A percentile compares a stretch with the other conserved stretches of the same genome.
Conservation (phyloP, 2,113 vertebrate genomes). For the Todiramphus saurophagus region DNA sequence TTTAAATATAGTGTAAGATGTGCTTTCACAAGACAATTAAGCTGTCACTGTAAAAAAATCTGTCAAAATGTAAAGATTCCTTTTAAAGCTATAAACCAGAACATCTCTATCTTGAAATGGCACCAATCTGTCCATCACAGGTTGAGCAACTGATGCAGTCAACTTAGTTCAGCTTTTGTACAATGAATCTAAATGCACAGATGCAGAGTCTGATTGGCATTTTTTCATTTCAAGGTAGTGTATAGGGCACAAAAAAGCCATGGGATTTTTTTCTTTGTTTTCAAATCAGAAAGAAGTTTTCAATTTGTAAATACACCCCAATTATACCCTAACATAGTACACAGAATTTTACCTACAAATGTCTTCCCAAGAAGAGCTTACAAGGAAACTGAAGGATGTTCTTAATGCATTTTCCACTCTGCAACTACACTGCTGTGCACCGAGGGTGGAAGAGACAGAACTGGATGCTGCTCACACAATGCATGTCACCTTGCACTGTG, state of each 20-base stretch:
- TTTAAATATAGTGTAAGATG: not conserved
- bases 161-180: not conserved
- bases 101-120: not conserved
- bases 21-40: not conserved
- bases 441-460: not conserved
- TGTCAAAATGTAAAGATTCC: not conserved
- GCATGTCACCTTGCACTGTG: rapidly evolving
- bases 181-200: not conserved
- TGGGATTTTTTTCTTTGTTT: not conserved
- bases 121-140: not conserved
- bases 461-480: rapidly evolving
- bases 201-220: not conserved
- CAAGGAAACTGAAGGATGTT: not conserved
- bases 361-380: not conserved
- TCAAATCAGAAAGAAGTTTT: not conserved
- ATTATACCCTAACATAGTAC: too few relatives aligned
- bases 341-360: not conserved
- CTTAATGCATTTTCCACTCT: not conserved
- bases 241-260: not conserved
- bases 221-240: not conserved
- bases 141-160: not conserved
- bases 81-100: not conserved
- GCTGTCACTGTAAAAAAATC: not conserved
- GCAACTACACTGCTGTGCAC: not conserved
- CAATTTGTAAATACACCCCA: not conserved